Base-by-base conservation (phyloP, 2,888 invertebrate species). In the Athalia rosae region DNA sequence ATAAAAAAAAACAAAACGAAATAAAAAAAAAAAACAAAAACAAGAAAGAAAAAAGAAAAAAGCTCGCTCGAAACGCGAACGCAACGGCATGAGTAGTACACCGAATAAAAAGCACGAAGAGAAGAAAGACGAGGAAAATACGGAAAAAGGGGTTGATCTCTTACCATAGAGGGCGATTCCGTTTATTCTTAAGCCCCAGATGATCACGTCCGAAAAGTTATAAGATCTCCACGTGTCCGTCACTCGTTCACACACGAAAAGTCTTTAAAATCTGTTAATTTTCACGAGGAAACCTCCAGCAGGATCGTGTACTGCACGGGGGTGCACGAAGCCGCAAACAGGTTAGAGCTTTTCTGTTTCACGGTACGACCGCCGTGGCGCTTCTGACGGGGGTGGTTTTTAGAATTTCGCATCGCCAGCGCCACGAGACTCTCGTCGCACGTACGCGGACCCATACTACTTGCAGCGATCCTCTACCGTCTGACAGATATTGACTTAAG, bases 391-490 rank as follows among this genome's bases (percentile, higher is more conserved):
- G 48, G 61, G 74, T 71, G 71, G 71, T 71, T 71, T 71, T 71
- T 45, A 67, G 61, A 48, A 61, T 62, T 69, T 74, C 74, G 74
- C 48, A 45, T 74, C 74, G 61, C 61, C 74, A 74, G 74, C 74
- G 74, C 74, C 74, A 61, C 74, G 74, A 74, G 61, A 61, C 61
- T 74, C 74, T 74, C 61, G 74, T 61, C 74, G 74, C 61, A 74
- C 74, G 7, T 53, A 74, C 61, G 48, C 74, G 74, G 61, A 59
- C 62, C 48, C 6, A 74, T 59, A 74, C 74, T 74, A 74, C 73
- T 74, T 13, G 28, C 47, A 9, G 41, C 45, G 28, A 28, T 28
- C 28, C 28, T 48, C 45, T 47, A 50, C 62, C 28, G 48, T 48
- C 74, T 74, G 74, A 74, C 47, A 74, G 59, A 41, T 74, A 74